Conservation (phyloP, 2,888 invertebrate genomes). For the Trypoxylon attenuatum region DNA sequence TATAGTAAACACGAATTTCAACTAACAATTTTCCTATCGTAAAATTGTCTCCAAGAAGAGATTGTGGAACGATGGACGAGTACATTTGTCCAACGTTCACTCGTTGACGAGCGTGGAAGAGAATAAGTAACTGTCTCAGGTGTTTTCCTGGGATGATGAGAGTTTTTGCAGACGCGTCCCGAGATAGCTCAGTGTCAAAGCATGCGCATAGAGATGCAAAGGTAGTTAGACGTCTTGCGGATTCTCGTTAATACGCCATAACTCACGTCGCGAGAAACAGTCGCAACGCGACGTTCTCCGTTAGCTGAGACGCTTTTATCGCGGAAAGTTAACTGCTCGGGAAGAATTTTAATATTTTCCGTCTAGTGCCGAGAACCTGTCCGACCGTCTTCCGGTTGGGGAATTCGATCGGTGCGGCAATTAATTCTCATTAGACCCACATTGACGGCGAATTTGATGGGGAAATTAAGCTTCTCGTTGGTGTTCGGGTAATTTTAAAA, state of each 20-base stretch:
- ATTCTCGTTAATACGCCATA: neutral
- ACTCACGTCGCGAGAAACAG: neutral
- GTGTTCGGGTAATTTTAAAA: conserved; percentile 32
- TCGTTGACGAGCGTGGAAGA: no score
- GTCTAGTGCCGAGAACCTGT: neutral
- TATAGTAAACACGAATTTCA: neutral
- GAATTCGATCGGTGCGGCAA: neutral
- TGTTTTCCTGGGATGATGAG: no score
- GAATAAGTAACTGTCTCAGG: no score
- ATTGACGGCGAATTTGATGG: conserved; percentile 15
- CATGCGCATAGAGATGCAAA: neutral
- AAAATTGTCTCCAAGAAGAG: no score
- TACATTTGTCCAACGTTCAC: no score
- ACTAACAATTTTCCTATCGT: no score
- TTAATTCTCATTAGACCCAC: neutral
- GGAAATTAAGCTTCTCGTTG: conserved; percentile 28
- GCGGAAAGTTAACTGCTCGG: neutral
- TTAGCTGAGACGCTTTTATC: no score
- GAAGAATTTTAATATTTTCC: neutral
- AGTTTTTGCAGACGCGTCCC: no score
- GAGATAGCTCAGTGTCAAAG: neutral
- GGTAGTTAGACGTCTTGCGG: neutral
- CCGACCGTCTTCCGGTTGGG: conserved; percentile 8
- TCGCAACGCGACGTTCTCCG: neutral
- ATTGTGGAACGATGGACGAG: no score